Base-by-base conservation (phyloP, 2,113 vertebrate genomes). In the Rallus limicola region DNA sequence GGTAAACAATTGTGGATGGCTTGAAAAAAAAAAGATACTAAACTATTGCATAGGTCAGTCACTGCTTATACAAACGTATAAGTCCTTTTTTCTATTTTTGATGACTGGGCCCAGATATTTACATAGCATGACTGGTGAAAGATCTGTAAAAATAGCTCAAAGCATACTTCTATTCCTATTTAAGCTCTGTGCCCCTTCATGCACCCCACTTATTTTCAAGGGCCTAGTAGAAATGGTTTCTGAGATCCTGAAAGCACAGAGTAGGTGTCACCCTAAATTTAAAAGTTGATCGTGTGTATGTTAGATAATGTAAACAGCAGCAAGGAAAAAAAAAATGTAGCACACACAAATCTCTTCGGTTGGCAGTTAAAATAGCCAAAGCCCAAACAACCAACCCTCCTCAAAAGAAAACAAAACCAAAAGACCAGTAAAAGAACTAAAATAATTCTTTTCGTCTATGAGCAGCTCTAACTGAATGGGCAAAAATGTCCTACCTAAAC, bases 371-470 rank as follows among this genome's bases (percentile, higher is more conserved):
- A 88, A 77, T 17, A 36, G 4, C 13, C 29, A 62, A 84, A 74
- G 9, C 1, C 0, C 18, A 88, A 50, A 6, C 3, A 56, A 59
- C 9, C 29, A 5, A 6, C 2, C 2, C 1, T 2, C 5, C 3
- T 56, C 17, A 60, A 44, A 78, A 67, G 3, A 79, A 86, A 79
- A 67, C 7, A 21, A 58, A 77, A 69, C 3, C 4, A 71, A 38
- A 65, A 58, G 24, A 42, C 16, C 7, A 1, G 6, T 44, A 13
- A 52, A 72, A 42, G 14, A 77, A 21, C 6, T 34, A 31, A 83
- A 86, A 53, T 5, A 1, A 16, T 53, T 56, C 1, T 83, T 86
- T 33, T 9, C 44, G 7, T 33, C 53, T 71, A 74, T 11, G 53
- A 25, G 46, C 23, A 48, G 8, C 10, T 50, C 36, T 63, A 79